Evolutionary conservation across 2,113 vertebrate species (phyloP).

Genomic region (Bubalus kerabau): DNA sequence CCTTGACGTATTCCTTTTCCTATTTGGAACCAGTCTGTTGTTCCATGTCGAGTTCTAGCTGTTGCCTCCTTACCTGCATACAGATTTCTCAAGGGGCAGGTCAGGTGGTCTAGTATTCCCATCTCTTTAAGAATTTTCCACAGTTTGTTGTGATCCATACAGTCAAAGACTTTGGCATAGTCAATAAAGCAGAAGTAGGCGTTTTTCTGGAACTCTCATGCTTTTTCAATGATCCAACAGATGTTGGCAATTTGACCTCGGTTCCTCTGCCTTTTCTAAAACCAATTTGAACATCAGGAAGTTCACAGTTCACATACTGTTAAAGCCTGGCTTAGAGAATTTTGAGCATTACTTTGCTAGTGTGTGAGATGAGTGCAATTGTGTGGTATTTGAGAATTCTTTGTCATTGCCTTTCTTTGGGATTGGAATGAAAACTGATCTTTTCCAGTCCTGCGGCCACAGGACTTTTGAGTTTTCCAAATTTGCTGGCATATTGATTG

Average conservation of each 20-base stretch:
- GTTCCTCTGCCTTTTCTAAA: background rate
- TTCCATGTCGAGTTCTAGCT: background rate
- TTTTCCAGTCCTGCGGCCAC: background rate
- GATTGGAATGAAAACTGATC: background rate
- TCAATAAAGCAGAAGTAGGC: background rate
- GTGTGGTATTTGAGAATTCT: background rate
- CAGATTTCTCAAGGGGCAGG: background rate
- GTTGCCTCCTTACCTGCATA: background rate
- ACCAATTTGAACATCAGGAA: background rate
- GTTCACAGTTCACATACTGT: background rate
- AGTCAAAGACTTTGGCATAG: background rate
- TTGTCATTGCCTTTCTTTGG: background rate
- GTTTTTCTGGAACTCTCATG: background rate
- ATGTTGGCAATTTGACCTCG: background rate
- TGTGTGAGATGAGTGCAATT: background rate
- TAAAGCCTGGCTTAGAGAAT: background rate
- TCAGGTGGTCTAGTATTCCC: background rate
- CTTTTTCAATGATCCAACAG: background rate
- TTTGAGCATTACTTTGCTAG: background rate
- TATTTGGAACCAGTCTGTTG: background rate
- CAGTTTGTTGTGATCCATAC: background rate
- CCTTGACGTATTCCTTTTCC: background rate
- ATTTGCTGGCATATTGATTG: background rate
- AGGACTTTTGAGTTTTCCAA: background rate
- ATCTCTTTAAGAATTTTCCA: background rate